A percentile compares a stretch with the other conserved stretches of the same genome.
These are phyloP conservation scores for Epirrhoe tristata DNA, from an alignment of 2,888 invertebrate species.

Conservation along the genomic window DNA sequence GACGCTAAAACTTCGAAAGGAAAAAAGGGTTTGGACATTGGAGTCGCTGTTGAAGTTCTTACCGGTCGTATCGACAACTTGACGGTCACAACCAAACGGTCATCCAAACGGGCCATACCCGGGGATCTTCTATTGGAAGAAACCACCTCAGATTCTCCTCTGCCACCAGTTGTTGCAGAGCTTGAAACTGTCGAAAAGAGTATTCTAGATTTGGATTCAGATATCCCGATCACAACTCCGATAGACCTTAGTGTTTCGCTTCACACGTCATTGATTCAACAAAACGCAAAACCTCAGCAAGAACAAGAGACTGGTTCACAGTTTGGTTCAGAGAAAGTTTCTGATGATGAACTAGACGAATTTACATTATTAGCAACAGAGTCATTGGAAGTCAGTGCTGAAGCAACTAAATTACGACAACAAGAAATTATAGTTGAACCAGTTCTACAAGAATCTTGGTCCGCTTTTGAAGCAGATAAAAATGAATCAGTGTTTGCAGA, in stretches of 20 bases:
- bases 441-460: conserved; percentile 86
- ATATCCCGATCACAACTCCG: conserved; percentile 88
- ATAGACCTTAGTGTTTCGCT: conserved; percentile 89
- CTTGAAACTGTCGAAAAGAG: conserved; percentile 88
- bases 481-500: conserved; percentile 78
- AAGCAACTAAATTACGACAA: conserved; percentile 76
- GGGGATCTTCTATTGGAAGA: conserved; percentile 89
- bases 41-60: conserved; percentile 94
- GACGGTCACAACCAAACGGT: conserved; percentile 85
- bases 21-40: conserved; percentile 92
- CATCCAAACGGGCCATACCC: conserved; percentile 85
- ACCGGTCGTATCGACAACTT: conserved; percentile 93
- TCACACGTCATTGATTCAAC: conserved; percentile 82
- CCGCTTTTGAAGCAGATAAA: conserved; percentile 87
- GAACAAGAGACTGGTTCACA: conserved; percentile 45
- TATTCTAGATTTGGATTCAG: conserved; percentile 90
- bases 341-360: conserved; percentile 90
- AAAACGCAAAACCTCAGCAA: conserved; percentile 62
- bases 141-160: conserved; percentile 67
- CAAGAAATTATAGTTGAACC: conserved; percentile 72
- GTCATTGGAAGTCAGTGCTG: conserved; percentile 87
- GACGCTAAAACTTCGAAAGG: conserved; percentile 89
- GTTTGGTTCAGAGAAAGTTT: conserved; percentile 38
- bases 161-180: conserved; percentile 57
- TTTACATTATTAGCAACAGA: conserved; percentile 92